phyloP scores from a whole-genome alignment of 2,888 invertebrate genomes.

The Noctua janthe region DNA sequence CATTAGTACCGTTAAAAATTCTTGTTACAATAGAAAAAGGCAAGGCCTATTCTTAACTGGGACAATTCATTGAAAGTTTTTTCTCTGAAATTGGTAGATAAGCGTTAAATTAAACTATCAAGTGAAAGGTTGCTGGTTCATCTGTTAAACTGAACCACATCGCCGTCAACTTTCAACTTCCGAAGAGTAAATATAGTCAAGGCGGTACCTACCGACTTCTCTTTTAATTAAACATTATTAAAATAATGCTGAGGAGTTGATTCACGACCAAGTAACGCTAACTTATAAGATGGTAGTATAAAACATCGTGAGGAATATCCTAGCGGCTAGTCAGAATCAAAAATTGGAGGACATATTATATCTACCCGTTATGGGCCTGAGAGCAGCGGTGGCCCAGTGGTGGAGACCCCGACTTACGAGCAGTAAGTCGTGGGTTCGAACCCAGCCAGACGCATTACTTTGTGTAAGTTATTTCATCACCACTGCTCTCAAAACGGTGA shows the following conservation, averaged over 20 bases:
- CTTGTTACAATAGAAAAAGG: neutral
- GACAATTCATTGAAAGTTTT: conserved; percentile 31
- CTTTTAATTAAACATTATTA: conserved; percentile 4
- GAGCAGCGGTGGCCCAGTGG: too few relatives aligned
- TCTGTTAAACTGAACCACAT: conserved; percentile 6
- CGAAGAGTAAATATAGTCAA: conserved; percentile 2
- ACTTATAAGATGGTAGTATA: neutral
- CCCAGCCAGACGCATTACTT: too few relatives aligned
- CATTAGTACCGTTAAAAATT: neutral
- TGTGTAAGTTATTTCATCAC: too few relatives aligned
- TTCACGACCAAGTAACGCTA: neutral
- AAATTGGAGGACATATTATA: neutral
- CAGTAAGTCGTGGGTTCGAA: too few relatives aligned
- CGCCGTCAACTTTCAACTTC: conserved; percentile 45
- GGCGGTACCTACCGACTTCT: neutral
- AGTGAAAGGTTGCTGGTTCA: conserved; percentile 49
- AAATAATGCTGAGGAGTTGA: neutral
- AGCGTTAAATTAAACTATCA: conserved; percentile 52
- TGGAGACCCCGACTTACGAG: too few relatives aligned
- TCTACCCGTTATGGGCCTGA: neutral
- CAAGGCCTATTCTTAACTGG: conserved; percentile 5
- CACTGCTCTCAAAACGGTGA: too few relatives aligned
- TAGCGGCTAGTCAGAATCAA: neutral
- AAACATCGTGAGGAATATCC: neutral
- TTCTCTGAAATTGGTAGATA: conserved; percentile 39